These are phyloP conservation scores for Peromyscus maniculatus DNA, from an alignment of 2,113 vertebrate species.

Conservation along the genomic window DNA sequence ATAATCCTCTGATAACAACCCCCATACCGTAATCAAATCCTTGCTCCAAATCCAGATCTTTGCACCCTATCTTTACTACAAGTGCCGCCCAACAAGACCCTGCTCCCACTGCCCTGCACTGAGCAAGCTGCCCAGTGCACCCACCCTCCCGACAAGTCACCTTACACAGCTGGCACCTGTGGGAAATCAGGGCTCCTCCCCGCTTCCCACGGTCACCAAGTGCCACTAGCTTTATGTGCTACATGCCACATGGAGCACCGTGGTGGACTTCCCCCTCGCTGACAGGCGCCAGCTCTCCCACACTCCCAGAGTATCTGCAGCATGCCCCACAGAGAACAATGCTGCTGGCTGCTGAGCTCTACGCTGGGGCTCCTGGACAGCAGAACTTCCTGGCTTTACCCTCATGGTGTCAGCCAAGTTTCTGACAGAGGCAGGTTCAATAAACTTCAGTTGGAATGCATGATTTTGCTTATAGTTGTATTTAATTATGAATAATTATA, in stretches of 20 bases:
- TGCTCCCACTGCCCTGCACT: neutral
- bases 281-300: accelerated
- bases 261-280: too few relatives aligned
- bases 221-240: neutral
- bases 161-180: neutral
- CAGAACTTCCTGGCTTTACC: neutral
- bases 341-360: accelerated
- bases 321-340: accelerated
- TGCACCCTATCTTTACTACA: neutral
- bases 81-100: neutral
- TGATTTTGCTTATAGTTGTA: neutral
- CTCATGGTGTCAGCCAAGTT: accelerated
- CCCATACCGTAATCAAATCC: neutral
- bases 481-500: neutral
- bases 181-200: neutral
- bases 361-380: neutral
- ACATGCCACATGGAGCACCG: neutral
- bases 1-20: neutral
- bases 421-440: neutral
- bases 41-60: neutral
- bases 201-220: neutral
- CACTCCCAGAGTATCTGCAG: accelerated
- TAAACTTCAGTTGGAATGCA: neutral
- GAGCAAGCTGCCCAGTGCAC: neutral
- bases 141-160: neutral